Evolutionary conservation across 2,797 vertebrate genomes (phyloP).

Genomic region (Paedocypris micromegethes): DNA sequence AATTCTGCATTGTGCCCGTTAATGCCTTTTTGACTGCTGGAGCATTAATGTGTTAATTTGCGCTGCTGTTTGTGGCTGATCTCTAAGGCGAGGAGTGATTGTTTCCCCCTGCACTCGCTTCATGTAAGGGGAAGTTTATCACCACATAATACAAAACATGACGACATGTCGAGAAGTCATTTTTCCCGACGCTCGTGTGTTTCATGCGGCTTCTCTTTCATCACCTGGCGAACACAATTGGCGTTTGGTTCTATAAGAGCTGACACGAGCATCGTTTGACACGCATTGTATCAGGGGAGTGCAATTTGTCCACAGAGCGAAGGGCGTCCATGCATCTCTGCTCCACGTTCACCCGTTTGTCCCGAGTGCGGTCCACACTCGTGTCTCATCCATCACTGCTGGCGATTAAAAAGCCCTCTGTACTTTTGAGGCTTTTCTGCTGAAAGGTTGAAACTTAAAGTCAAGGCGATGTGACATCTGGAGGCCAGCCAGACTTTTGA

Average conservation of each 20-base stretch:
- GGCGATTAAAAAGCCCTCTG: constrained; percentile 66
- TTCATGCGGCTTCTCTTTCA: constrained; percentile 58
- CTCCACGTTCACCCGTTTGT: constrained; percentile 64
- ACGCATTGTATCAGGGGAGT: constrained; percentile 73
- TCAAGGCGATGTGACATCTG: constrained; percentile 40
- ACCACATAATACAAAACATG: constrained; percentile 55
- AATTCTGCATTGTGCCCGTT: too few species aligned
- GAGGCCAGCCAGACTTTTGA: constrained; percentile 27
- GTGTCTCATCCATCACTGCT: constrained; percentile 64
- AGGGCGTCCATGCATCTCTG: constrained; percentile 64
- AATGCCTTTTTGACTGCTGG: too few species aligned
- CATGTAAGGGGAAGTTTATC: constrained; percentile 45
- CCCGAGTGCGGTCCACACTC: constrained; percentile 48
- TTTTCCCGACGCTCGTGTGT: constrained; percentile 60
- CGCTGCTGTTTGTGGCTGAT: background rate
- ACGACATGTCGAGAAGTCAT: constrained; percentile 61
- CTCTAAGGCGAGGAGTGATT: constrained; percentile 21
- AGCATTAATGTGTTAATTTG: too few species aligned
- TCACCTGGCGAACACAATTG: constrained; percentile 70
- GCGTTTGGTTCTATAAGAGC: constrained; percentile 68
- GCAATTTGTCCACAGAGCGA: constrained; percentile 78
- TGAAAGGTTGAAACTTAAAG: constrained; percentile 49
- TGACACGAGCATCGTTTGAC: constrained; percentile 71
- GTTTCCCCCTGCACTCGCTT: constrained; percentile 19
- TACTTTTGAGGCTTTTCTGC: constrained; percentile 48